Conservation (phyloP, 2,888 invertebrate genomes). For the Drosophila mettleri region DNA sequence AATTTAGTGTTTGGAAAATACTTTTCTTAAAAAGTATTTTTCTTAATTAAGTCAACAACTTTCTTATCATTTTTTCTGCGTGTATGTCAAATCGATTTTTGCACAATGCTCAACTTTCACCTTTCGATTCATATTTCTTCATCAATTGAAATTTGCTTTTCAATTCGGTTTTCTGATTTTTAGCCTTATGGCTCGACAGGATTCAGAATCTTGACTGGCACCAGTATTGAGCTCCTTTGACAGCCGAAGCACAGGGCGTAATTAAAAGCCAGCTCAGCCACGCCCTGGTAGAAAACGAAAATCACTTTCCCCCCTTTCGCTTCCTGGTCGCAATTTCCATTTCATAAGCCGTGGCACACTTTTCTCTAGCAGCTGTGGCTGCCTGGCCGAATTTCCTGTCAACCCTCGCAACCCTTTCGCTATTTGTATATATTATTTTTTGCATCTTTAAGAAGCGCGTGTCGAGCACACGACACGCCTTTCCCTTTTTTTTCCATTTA, state of each 20-base stretch:
- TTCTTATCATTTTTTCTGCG: not conserved
- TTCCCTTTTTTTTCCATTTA: not conserved
- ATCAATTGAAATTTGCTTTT: slow-evolving; percentile 30
- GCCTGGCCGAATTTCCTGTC: slow-evolving; percentile 42
- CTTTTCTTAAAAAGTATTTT: not conserved
- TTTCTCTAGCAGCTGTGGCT: slow-evolving; percentile 23
- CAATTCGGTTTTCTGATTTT: slow-evolving; percentile 3
- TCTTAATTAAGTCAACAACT: not conserved
- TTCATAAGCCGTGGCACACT: slow-evolving; percentile 69
- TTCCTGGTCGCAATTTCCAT: slow-evolving; percentile 52
- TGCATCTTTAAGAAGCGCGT: slow-evolving; percentile 75
- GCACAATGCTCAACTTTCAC: slow-evolving; percentile 60
- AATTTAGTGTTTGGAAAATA: too few relatives aligned
- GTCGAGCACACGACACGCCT: slow-evolving; percentile 68
- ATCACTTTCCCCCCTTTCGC: slow-evolving; percentile 43
- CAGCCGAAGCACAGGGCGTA: slow-evolving; percentile 38
- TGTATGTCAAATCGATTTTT: slow-evolving; percentile 7
- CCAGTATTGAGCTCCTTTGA: slow-evolving; percentile 57
- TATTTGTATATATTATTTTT: slow-evolving; percentile 26
- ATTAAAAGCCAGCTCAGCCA: slow-evolving; percentile 64
- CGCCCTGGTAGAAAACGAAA: slow-evolving; percentile 32
- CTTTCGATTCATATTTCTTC: slow-evolving; percentile 23
- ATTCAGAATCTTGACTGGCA: slow-evolving; percentile 48
- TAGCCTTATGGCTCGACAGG: slow-evolving; percentile 28
- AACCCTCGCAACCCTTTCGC: slow-evolving; percentile 40